Conservation (phyloP, 2,113 vertebrate genomes). For the Caracal caracal region DNA sequence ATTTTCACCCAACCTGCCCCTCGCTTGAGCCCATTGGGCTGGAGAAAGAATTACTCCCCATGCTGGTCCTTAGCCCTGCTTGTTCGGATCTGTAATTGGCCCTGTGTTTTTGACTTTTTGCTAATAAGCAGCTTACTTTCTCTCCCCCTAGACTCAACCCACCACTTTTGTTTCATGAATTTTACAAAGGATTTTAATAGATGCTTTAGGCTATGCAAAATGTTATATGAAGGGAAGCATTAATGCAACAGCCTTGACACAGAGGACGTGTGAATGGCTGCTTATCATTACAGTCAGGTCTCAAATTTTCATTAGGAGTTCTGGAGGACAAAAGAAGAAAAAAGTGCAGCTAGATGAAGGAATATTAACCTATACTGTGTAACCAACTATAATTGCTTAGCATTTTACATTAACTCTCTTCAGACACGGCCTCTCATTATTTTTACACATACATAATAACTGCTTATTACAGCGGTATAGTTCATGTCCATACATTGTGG, state of each 20-base stretch:
- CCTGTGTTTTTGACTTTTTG: constrained; percentile 99
- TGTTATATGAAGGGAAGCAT: constrained; percentile 97
- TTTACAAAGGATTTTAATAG: constrained; percentile 99
- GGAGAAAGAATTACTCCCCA: constrained; percentile 98
- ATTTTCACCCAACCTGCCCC: constrained; percentile 91
- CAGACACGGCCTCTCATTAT: constrained; percentile 95
- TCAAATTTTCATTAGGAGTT: constrained; percentile 99
- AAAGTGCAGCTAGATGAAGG: constrained; percentile 93
- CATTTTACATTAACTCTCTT: constrained; percentile 92
- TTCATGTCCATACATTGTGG: constrained; percentile 85
- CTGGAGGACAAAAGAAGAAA: constrained; percentile 93
- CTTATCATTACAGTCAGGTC: constrained; percentile 99
- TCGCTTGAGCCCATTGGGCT: constrained; percentile 95
- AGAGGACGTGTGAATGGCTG: constrained; percentile 95
- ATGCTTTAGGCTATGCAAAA: constrained; percentile 99
- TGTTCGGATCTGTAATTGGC: constrained; percentile 99
- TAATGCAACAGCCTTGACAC: constrained; percentile 96
- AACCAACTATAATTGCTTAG: constrained; percentile 99
- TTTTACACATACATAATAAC: constrained; percentile 95
- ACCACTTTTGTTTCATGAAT: constrained; percentile 99
- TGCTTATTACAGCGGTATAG: constrained; percentile 90
- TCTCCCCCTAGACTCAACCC: constrained; percentile 99
- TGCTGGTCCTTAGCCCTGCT: constrained; percentile 96
- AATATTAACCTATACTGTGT: constrained; percentile 99
- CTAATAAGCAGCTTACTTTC: constrained; percentile 99